phyloP scores from a whole-genome alignment of 92 coral and sea anemone genomes.

The Palythoa heliodiscus region DNA sequence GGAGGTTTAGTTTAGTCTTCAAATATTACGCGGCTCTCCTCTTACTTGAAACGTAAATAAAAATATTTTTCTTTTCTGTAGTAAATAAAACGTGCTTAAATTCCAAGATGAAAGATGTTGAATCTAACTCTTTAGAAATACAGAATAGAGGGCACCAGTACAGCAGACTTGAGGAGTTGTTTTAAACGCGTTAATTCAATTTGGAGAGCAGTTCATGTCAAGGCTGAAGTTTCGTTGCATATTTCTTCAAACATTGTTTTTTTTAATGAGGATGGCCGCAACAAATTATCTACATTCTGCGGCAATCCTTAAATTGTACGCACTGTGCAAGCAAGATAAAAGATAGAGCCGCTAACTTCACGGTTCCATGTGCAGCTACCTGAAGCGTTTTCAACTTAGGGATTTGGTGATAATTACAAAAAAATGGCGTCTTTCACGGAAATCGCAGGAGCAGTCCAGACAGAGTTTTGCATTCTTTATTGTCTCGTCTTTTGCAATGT shows the following conservation, averaged over 20 bases:
- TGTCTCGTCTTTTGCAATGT: neutral
- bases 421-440: neutral
- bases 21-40: neutral
- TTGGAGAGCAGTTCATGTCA: no score
- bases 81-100: neutral
- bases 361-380: neutral
- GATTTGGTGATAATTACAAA: neutral
- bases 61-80: slow-evolving; percentile 3
- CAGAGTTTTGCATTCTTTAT: neutral
- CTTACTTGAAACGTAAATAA: slow-evolving; percentile 2
- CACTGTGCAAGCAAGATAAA: neutral
- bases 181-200: neutral
- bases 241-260: neutral
- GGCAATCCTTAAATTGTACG: neutral
- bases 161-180: neutral
- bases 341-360: neutral
- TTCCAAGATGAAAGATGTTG: neutral
- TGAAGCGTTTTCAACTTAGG: neutral
- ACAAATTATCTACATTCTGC: neutral
- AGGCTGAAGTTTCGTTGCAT: no score
- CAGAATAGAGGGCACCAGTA: neutral
- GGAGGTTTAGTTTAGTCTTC: neutral
- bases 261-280: neutral
- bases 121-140: neutral
- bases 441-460: neutral